phyloP scores from a whole-genome alignment of 2,888 invertebrate genomes.

The Cataglyphis cursor region DNA sequence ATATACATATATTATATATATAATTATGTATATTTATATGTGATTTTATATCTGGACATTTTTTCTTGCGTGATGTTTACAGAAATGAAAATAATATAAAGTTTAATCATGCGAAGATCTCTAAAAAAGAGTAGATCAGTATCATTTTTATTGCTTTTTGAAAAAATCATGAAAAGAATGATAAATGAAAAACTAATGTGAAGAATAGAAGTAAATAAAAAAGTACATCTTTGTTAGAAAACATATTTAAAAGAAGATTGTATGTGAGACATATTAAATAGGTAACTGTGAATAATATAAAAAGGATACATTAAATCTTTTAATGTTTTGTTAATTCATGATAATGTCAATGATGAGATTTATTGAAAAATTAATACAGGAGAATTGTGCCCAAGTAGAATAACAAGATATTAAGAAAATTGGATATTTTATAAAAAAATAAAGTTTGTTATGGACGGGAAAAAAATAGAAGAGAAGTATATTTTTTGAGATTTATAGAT shows the following conservation, averaged over 20 bases:
- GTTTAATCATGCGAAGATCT: too few species aligned
- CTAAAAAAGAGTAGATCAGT: not conserved
- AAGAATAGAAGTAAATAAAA: not conserved
- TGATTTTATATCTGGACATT: too few species aligned
- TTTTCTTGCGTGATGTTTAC: too few species aligned
- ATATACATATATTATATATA: too few species aligned
- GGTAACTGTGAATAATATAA: not conserved
- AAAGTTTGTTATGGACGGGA: not conserved
- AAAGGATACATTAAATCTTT: not conserved
- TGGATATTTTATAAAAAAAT: not conserved
- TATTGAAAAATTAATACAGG: not conserved
- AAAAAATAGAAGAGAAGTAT: not conserved
- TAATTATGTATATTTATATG: too few species aligned
- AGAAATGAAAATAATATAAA: not conserved
- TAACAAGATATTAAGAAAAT: not conserved
- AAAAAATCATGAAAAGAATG: not conserved
- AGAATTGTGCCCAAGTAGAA: not conserved
- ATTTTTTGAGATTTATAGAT: not conserved
- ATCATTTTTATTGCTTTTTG: not conserved
- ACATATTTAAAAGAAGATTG: not conserved
- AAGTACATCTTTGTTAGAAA: not conserved
- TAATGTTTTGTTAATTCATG: not conserved
- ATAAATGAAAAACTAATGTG: not conserved
- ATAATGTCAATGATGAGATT: not conserved
- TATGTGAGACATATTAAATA: not conserved